Evolutionary conservation across 2,888 invertebrate species (phyloP).

Genomic region (Agrotis puta): DNA sequence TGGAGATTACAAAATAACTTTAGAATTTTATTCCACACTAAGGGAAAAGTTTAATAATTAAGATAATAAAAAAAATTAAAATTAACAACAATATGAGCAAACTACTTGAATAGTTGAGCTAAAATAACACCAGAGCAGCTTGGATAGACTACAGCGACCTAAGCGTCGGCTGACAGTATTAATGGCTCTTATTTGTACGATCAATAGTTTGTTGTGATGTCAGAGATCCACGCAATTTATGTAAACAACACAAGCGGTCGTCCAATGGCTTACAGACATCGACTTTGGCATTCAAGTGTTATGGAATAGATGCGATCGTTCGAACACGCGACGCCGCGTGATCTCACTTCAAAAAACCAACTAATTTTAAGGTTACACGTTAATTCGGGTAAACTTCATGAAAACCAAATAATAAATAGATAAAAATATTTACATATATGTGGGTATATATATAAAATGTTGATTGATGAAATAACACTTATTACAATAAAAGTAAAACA

Average conservation of each 20-base stretch:
- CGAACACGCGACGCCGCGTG: conserved; percentile 61
- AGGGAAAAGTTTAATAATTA: conserved; percentile 75
- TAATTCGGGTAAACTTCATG: conserved; percentile 89
- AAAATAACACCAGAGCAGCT: conserved; percentile 89
- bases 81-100: conserved; percentile 90
- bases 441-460: conserved; percentile 88
- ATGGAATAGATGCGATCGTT: conserved; percentile 70
- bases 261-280: conserved; percentile 87
- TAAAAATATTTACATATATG: conserved; percentile 89
- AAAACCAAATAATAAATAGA: conserved; percentile 86
- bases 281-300: conserved; percentile 89
- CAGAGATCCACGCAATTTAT: conserved; percentile 83
- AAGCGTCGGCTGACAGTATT: conserved; percentile 76
- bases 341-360: conserved; percentile 72
- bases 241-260: conserved; percentile 81
- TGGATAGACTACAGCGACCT: conserved; percentile 81
- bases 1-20: conserved; percentile 84
- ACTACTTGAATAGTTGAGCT: conserved; percentile 90
- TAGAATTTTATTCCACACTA: conserved; percentile 82
- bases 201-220: conserved; percentile 88
- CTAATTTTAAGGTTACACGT: conserved; percentile 73
- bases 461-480: conserved; percentile 91
- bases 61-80: conserved; percentile 82
- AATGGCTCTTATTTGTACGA: conserved; percentile 90
- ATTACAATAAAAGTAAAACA: conserved; percentile 89